A percentile compares a stretch with the other conserved stretches of the same genome.
Evolutionary conservation across 2,797 vertebrate species (phyloP).

Genomic region (Coranthus polyacanthus): DNA sequence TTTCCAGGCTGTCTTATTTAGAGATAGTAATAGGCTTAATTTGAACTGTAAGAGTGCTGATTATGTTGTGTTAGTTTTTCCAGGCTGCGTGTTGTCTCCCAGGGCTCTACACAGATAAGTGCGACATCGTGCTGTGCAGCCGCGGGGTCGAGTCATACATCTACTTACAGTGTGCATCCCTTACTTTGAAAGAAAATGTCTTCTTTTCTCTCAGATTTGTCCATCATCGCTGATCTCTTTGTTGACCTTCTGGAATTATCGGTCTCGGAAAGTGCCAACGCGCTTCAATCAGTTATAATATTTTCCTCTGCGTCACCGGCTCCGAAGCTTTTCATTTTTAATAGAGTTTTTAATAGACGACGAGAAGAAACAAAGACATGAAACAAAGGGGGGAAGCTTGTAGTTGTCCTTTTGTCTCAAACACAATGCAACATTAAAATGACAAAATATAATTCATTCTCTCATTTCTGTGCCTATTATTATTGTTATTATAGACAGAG

Average conservation of each 20-base stretch:
- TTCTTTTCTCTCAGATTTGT: constrained; percentile 34
- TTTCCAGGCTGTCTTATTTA: constrained; percentile 46
- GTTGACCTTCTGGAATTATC: constrained; percentile 29
- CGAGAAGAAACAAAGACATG: constrained; percentile 40
- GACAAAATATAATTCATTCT: constrained; percentile 10
- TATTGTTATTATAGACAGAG: constrained; percentile 14
- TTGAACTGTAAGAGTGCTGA: constrained; percentile 53
- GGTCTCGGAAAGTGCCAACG: constrained; percentile 16
- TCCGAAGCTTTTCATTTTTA: constrained; percentile 46
- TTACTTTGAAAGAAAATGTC: constrained; percentile 24
- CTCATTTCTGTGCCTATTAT: constrained; percentile 19
- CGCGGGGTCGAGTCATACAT: constrained; percentile 26
- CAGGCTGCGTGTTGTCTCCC: constrained; percentile 28
- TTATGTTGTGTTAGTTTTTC: constrained; percentile 42
- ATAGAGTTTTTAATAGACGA: constrained; percentile 41
- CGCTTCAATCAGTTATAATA: constrained; percentile 32
- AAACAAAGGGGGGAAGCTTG: constrained; percentile 24
- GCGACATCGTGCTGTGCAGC: constrained; percentile 35
- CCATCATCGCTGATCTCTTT: constrained; percentile 29
- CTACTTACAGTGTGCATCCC: constrained; percentile 3
- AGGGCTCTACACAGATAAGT: constrained; percentile 29
- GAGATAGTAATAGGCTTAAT: constrained; percentile 65
- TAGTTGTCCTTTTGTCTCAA: constrained; percentile 45
- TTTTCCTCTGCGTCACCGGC: constrained; percentile 10
- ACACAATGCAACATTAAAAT: constrained; percentile 34